These are phyloP conservation scores for Toxonevra muliebris DNA, from an alignment of 2,888 invertebrate species.

Conservation along the genomic window DNA sequence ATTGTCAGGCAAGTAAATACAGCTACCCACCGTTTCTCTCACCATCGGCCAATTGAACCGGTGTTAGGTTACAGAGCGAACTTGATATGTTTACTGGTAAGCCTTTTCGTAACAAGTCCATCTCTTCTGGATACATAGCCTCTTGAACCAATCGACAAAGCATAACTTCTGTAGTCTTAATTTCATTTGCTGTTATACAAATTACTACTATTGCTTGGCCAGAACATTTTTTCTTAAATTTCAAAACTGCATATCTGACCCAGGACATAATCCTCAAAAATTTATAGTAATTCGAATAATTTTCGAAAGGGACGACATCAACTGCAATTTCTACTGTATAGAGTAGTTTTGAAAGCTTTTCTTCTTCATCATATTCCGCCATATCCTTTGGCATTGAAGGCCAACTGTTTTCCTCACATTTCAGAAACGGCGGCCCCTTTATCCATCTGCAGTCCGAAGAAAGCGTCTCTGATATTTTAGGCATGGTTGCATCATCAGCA, in stretches of 20 bases:
- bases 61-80: slow-evolving; percentile 8
- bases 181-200: too few species aligned
- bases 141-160: too few species aligned
- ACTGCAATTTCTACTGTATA: neutral
- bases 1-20: slow-evolving; percentile 19
- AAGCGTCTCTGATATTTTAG: neutral
- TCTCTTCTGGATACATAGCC: too few species aligned
- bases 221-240: neutral
- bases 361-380: neutral
- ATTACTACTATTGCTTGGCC: neutral
- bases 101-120: too few species aligned
- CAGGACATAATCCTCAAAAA: slow-evolving; percentile 12
- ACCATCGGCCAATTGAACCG: neutral
- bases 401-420: neutral
- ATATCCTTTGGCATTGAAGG: neutral
- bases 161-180: too few species aligned
- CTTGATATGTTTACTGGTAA: neutral
- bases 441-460: slow-evolving; percentile 3
- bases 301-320: slow-evolving; percentile 9
- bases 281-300: too few species aligned
- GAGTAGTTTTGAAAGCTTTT: neutral
- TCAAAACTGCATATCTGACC: too few species aligned
- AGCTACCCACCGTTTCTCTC: slow-evolving; percentile 23
- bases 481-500: slow-evolving; percentile 1
- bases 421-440: neutral